Base-by-base conservation (phyloP, 92 coral and sea anemone genomes). In the Bergia sp. region DNA sequence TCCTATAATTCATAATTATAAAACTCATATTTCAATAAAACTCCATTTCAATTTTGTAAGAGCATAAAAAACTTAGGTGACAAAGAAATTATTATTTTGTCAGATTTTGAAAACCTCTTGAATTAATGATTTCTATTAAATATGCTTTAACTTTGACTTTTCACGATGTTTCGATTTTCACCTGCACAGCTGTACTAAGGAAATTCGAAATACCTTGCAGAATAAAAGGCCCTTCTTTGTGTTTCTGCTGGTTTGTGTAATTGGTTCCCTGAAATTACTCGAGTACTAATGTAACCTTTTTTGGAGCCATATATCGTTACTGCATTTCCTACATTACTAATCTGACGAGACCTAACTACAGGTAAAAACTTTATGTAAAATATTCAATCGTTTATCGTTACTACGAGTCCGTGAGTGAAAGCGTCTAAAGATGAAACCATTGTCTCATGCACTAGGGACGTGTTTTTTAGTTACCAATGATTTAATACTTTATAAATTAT, bases 101-200 rank as follows among this genome's bases (percentile, higher is more conserved):
- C 69, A 61, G 29, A 61, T 18, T 61, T 18, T 61, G n/a, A 61
- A 61, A 61, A 23, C 69, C 7, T 61, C 69, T 61, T 21, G 7
- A 15, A 61, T 1, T 3, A 61, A 61, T 7, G 7, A 15, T 21
- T 18, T 15, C 11, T 12, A 1, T 50, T 0, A 50, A 0, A 18
- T 53, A 6, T 61, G 69, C 21, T 21, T 61, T 61, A 61, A 3
- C 1, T 18, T 3, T 61, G 8, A 61, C 6, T 13, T 57, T 57
- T 20, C 2, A 13, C 38, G 20, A 5, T 74, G 2, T 38, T 76
- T 21, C 1, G 7, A 40, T 18, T 39, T 73, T 76, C 79, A 76
- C 79, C 79, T 76, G 79, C 79, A 41, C 79, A 76, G 79, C 79
- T 76, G 79, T 44, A 3, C 10, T 7, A 36, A 12, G 29, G 29